Percentiles rank a stretch among this genome's conserved stretches.
Evolutionary conservation across 2,113 vertebrate genomes (phyloP).

Genomic region (Pithys albifrons): DNA sequence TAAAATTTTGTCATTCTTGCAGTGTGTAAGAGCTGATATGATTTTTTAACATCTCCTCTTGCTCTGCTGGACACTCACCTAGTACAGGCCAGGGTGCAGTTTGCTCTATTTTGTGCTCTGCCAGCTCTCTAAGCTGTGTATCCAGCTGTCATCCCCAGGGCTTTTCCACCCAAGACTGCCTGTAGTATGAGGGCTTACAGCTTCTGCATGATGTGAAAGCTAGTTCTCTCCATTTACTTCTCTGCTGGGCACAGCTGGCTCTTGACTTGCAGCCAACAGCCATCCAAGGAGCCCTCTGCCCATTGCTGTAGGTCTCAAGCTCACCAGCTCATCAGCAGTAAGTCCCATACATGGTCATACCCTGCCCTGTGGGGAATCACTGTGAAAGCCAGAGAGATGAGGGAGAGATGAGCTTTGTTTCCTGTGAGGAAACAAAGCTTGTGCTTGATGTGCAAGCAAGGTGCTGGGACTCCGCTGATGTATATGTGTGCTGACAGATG

Average conservation of each 20-base stretch:
- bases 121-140: not conserved
- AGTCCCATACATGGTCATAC: not conserved
- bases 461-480: not conserved
- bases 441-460: not conserved
- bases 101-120: not conserved
- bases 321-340: not conserved
- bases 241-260: not conserved
- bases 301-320: rapidly evolving
- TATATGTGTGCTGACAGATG: constrained; percentile 28
- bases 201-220: not conserved
- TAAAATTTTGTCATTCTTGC: not conserved
- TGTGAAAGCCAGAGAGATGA: not conserved
- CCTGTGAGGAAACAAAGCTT: not conserved
- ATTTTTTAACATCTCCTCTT: not conserved
- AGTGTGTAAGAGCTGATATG: not conserved
- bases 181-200: not conserved
- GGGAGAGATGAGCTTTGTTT: not conserved
- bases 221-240: not conserved
- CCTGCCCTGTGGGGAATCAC: not conserved
- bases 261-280: not conserved
- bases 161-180: not conserved
- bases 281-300: not conserved
- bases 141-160: not conserved
- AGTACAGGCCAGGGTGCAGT: rapidly evolving
- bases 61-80: not conserved